These are phyloP conservation scores for Symphodus melops DNA, from an alignment of 2,113 vertebrate genomes.

Conservation along the genomic window DNA sequence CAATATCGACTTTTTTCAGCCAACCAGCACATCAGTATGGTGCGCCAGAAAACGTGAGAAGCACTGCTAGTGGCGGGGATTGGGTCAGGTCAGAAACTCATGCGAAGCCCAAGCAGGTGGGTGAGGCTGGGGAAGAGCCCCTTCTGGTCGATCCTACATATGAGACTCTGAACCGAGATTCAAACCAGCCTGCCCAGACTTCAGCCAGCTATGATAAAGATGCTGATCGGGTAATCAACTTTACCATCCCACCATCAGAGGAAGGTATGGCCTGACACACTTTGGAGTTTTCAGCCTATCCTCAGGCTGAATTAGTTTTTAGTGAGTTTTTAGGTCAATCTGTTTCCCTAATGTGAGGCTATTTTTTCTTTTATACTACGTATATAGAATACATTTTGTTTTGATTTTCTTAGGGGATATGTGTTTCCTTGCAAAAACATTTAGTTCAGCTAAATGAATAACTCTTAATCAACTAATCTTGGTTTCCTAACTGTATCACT, in stretches of 20 bases:
- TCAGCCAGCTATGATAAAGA: neutral
- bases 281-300: too few species aligned
- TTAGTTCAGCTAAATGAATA: too few species aligned
- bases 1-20: neutral
- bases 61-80: neutral
- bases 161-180: neutral
- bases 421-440: too few species aligned
- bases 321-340: too few species aligned
- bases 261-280: slow-evolving; percentile 9
- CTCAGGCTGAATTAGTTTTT: too few species aligned
- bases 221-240: neutral
- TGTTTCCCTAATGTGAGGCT: too few species aligned
- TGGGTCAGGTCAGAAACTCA: neutral
- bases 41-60: neutral
- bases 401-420: too few species aligned
- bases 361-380: too few species aligned
- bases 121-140: neutral
- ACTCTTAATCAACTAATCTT: too few species aligned
- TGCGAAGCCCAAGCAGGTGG: neutral
- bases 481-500: too few species aligned
- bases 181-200: neutral
- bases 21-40: neutral
- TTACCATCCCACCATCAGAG: slow-evolving; percentile 23
- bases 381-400: too few species aligned
- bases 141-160: neutral